These are phyloP conservation scores for Pilophorus perplexus DNA, from an alignment of 2,888 invertebrate species.

Conservation along the genomic window DNA sequence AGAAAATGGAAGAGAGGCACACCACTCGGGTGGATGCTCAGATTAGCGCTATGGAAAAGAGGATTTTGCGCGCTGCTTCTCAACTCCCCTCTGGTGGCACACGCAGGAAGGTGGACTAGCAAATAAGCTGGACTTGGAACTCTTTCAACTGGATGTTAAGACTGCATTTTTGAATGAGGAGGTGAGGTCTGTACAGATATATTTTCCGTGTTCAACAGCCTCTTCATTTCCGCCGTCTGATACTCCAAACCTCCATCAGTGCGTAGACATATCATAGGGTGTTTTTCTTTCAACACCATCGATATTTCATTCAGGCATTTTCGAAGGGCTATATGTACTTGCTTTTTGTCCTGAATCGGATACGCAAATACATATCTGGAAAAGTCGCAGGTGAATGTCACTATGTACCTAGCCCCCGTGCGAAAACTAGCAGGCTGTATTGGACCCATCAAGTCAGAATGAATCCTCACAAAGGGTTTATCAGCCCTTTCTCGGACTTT, in stretches of 20 bases:
- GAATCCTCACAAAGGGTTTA: slow-evolving; percentile 1
- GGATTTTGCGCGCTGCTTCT: no score
- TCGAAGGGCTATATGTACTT: background rate
- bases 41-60: background rate
- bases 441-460: slow-evolving; percentile 6
- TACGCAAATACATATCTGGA: slow-evolving; percentile 4
- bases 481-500: background rate
- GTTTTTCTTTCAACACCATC: background rate
- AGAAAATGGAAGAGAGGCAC: background rate
- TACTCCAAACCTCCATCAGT: background rate
- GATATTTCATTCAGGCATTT: background rate
- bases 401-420: background rate
- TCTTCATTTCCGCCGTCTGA: slow-evolving; percentile 16
- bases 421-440: background rate
- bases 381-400: background rate
- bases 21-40: background rate
- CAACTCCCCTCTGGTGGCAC: no score
- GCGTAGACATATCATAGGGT: background rate
- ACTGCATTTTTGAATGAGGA: no score
- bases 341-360: background rate
- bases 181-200: background rate
- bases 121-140: no score
- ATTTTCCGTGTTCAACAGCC: background rate
- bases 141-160: no score
- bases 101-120: background rate